Base-by-base conservation (phyloP, 2,797 vertebrate genomes). In the Danio jaintianensis region DNA sequence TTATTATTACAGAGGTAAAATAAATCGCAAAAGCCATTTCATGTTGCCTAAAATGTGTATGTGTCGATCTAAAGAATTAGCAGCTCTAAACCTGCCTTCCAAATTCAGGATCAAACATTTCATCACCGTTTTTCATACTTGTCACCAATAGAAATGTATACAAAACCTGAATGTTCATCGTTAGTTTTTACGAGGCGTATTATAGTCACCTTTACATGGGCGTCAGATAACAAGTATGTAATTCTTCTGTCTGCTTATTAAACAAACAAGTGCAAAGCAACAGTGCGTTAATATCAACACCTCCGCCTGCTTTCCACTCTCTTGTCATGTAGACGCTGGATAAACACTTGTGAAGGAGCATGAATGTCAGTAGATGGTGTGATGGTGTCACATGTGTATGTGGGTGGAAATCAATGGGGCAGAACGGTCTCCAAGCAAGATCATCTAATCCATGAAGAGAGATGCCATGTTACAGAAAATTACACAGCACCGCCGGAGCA, bases 351-450 rank as follows among this genome's bases (percentile, higher is more conserved):
- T 56, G 70, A 72, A 67, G 16, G 36, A 78, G 75, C 68, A 78
- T 29, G 63, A 40, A 73, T 68, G 48, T 72, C 70, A 61, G 76
- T 52, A 68, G 72, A 53, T 62, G 36, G 61, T 62, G 59, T 45
- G 59, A 80, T 53, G 53, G 52, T 50, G 48, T 20, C 66, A 70
- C n/a, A 42, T 53, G 59, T 55, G 45, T 38, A 79, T 75, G 78
- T 84, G 75, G 84, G 82, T 78, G 84, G 78, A 83, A 79, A 85
- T 81, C 78, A 64, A 76, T 69, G 45, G 75, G 70, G 74, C 63
- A 69, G 56, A 75, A 73, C 61, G 13, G 78, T 78, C 82, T 82
- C 59, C 55, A 43, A 74, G 64, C 68, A 67, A 43, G 47, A 73
- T 75, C 62, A 72, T 75, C 48, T 64, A 73, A 68, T 79, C 70